A percentile compares a stretch with the other conserved stretches of the same genome.
These are phyloP conservation scores for Aix galericulata DNA, from an alignment of 2,113 vertebrate species.

Conservation along the genomic window DNA sequence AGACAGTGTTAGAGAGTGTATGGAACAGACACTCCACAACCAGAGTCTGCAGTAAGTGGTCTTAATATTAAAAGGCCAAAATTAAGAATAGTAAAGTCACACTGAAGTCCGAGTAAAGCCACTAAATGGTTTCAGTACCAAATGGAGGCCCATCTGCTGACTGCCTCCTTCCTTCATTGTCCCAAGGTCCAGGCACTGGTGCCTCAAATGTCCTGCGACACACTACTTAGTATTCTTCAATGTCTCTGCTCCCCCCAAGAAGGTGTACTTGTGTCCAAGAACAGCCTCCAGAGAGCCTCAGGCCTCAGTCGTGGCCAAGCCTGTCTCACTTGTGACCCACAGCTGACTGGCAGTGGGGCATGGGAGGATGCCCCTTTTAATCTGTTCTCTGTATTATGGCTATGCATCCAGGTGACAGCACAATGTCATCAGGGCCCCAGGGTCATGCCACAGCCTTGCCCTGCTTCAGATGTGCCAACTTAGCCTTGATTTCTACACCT, in stretches of 20 bases:
- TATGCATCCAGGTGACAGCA: neutral
- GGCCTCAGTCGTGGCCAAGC: neutral
- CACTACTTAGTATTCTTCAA: neutral
- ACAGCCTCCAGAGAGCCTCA: neutral
- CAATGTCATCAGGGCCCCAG: neutral
- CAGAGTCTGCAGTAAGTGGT: neutral
- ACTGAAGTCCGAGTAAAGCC: neutral
- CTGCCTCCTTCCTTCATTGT: neutral
- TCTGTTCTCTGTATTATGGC: neutral
- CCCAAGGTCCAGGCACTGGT: neutral
- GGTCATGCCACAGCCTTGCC: neutral
- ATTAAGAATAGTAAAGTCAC: neutral
- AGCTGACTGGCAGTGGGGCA: neutral
- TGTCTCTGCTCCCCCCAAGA: neutral
- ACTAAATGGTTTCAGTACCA: neutral
- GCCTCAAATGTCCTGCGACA: neutral
- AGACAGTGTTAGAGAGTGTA: neutral
- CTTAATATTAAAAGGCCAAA: neutral
- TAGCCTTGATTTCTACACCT: neutral
- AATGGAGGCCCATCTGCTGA: neutral
- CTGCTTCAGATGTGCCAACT: neutral
- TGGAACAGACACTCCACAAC: neutral
- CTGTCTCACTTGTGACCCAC: neutral
- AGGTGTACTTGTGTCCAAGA: neutral
- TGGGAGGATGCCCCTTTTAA: neutral